Evolutionary conservation across 1,140 invertebrate genomes (phyloP).

Genomic region (Anastrepha ludens): DNA sequence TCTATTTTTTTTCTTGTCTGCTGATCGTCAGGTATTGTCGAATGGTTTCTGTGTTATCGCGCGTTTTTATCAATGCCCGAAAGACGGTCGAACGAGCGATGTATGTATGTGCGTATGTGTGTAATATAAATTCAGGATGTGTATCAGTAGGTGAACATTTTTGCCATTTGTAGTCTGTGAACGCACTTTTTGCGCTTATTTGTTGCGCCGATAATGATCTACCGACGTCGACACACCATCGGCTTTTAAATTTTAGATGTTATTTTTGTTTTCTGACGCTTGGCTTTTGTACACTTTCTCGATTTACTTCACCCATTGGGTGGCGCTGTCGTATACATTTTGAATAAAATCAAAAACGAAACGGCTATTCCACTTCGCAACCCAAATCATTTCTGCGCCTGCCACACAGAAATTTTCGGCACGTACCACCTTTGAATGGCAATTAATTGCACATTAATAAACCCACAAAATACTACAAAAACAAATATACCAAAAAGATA

Average conservation of each 20-base stretch:
- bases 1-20: neutral
- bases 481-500: neutral
- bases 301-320: neutral
- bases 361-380: neutral
- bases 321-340: conserved; percentile 28
- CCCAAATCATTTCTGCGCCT: neutral
- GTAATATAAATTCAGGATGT: conserved; percentile 15
- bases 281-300: neutral
- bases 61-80: neutral
- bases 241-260: neutral
- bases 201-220: neutral
- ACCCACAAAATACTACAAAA: neutral
- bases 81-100: neutral
- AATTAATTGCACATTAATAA: conserved; percentile 12
- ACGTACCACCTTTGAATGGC: neutral
- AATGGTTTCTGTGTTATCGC: neutral
- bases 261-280: neutral
- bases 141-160: conserved; percentile 37
- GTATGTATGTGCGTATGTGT: too few relatives aligned
- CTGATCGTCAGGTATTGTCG: conserved; percentile 12
- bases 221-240: neutral
- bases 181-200: neutral
- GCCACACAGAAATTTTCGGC: neutral
- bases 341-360: neutral
- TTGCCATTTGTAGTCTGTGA: conserved; percentile 2